Evolutionary conservation across 1,140 invertebrate genomes (phyloP).

Genomic region (Pachyrhynchus sulphureomaculatus): DNA sequence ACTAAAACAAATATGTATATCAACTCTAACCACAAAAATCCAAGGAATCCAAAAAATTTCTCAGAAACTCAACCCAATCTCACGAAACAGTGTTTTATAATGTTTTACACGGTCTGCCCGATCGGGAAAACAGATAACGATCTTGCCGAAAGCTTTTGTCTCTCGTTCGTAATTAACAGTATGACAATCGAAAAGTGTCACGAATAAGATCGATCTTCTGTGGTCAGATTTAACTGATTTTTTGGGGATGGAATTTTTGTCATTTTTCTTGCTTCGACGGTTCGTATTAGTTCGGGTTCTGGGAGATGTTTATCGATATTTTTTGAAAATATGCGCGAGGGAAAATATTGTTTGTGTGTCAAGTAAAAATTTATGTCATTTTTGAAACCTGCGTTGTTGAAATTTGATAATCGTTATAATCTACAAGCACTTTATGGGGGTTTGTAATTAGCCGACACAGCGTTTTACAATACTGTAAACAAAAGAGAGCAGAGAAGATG

Average conservation of each 20-base stretch:
- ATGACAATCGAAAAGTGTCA: constrained; percentile 29
- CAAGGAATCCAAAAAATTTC: constrained; percentile 15
- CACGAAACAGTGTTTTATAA: constrained; percentile 19
- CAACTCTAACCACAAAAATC: too few species aligned
- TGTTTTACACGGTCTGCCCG: constrained; percentile 19
- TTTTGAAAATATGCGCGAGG: too few species aligned
- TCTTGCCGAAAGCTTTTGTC: constrained; percentile 25
- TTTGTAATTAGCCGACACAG: too few species aligned
- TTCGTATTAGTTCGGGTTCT: constrained; percentile 1
- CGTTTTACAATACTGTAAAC: too few species aligned
- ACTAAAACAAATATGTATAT: too few species aligned
- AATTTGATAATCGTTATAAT: too few species aligned
- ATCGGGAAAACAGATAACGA: constrained; percentile 12
- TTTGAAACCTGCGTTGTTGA: too few species aligned
- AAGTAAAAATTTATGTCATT: too few species aligned
- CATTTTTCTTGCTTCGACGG: constrained; percentile 24
- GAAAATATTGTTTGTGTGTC: too few species aligned
- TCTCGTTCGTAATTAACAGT: constrained; percentile 27
- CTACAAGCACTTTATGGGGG: too few species aligned
- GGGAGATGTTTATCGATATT: neutral
- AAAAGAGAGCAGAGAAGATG: too few species aligned
- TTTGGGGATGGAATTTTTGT: constrained; percentile 19
- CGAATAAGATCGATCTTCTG: constrained; percentile 20
- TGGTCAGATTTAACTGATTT: constrained; percentile 11
- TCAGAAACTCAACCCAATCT: constrained; percentile 7